Conservation (phyloP, 2,797 vertebrate genomes). For the Alosa sapidissima region DNA sequence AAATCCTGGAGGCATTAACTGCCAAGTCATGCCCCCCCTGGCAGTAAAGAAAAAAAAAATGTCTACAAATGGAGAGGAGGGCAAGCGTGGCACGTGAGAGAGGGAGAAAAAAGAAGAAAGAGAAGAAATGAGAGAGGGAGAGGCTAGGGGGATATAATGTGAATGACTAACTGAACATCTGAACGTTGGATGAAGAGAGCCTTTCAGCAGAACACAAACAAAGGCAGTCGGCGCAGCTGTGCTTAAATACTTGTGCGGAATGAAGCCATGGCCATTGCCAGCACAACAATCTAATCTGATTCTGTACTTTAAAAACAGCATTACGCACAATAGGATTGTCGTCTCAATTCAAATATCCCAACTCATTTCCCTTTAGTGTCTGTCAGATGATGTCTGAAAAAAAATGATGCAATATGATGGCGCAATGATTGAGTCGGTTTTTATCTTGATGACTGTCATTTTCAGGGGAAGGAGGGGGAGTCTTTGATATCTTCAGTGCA, state of each 20-base stretch:
- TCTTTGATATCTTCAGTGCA: background rate
- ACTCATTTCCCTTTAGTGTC: background rate
- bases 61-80: conserved; percentile 43
- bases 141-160: conserved; percentile 10
- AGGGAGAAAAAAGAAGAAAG: background rate
- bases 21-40: conserved; percentile 47
- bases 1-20: conserved; percentile 66
- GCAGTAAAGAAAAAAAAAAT: conserved; percentile 36
- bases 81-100: conserved; percentile 22
- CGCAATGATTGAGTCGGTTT: conserved; percentile 32
- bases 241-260: background rate
- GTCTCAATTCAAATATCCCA: background rate
- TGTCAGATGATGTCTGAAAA: conserved; percentile 31
- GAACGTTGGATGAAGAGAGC: background rate
- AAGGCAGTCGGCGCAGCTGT: background rate
- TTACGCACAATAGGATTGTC: background rate
- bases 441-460: background rate
- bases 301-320: background rate
- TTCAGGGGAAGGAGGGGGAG: background rate
- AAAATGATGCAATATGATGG: conserved; percentile 37
- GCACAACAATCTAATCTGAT: background rate
- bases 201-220: background rate
- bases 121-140: background rate
- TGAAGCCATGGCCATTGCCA: background rate
- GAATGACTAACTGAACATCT: conserved; percentile 45